phyloP scores from a whole-genome alignment of 1,140 invertebrate genomes.

The Lepidotrigona ventralis region DNA sequence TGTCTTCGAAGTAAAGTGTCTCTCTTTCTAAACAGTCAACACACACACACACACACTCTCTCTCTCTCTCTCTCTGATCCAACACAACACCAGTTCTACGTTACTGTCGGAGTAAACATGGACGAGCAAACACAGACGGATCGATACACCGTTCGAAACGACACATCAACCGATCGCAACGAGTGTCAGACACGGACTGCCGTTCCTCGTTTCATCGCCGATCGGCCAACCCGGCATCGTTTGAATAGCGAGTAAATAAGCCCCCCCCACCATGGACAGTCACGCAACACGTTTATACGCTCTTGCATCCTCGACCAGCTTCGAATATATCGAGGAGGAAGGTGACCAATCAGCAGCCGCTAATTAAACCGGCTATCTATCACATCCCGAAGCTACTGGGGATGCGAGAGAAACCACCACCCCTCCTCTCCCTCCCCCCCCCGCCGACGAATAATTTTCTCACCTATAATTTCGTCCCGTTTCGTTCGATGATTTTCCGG shows the following conservation, averaged over 20 bases:
- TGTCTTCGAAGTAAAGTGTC: no score
- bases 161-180: slow-evolving; percentile 21
- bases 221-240: slow-evolving; percentile 46
- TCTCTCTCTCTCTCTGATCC: not conserved
- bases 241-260: slow-evolving; percentile 67
- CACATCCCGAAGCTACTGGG: slow-evolving; percentile 15
- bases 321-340: slow-evolving; percentile 50
- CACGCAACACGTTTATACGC: slow-evolving; percentile 33
- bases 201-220: slow-evolving; percentile 50
- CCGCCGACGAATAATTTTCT: no score
- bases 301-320: slow-evolving; percentile 20
- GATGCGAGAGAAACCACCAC: no score
- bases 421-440: no score
- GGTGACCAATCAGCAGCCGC: slow-evolving; percentile 70
- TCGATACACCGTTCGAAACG: not conserved
- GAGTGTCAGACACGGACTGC: slow-evolving; percentile 63
- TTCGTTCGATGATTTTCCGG: not conserved
- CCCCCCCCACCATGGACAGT: slow-evolving; percentile 57
- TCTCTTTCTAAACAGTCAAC: no score
- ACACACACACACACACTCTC: no score
- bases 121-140: not conserved
- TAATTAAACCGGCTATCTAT: slow-evolving; percentile 64
- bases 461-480: not conserved
- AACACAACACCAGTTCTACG: not conserved
- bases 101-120: no score